Conservation (phyloP, 2,888 invertebrate genomes). For the Exephanes ischioxanthus region DNA sequence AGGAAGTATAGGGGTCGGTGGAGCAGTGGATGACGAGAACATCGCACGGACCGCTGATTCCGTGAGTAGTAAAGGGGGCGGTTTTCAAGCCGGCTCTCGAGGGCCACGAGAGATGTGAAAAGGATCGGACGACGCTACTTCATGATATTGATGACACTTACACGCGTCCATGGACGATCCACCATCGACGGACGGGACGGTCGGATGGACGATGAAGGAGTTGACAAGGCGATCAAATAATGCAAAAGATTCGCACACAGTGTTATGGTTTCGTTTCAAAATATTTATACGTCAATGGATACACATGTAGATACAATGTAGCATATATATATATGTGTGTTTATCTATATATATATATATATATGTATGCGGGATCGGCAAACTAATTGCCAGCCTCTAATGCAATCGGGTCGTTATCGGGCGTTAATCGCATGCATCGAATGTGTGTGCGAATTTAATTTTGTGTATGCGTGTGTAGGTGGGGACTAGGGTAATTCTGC, state of each 20-base stretch:
- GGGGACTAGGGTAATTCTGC: constrained; percentile 30
- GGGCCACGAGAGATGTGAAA: constrained; percentile 34
- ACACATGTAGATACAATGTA: constrained; percentile 67
- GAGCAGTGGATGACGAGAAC: constrained; percentile 22
- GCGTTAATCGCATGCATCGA: constrained; percentile 74
- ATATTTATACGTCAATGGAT: constrained; percentile 77
- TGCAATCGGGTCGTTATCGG: constrained; percentile 65
- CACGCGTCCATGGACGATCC: background rate
- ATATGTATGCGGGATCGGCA: constrained; percentile 48
- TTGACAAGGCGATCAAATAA: constrained; percentile 28
- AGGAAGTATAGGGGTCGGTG: constrained; percentile 32
- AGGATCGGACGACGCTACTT: constrained; percentile 30
- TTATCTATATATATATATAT: constrained; percentile 42
- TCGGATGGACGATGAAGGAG: background rate
- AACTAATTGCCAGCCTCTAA: constrained; percentile 67
- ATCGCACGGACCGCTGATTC: constrained; percentile 19
- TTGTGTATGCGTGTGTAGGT: constrained; percentile 24
- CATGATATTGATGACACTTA: constrained; percentile 32
- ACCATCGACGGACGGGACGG: background rate
- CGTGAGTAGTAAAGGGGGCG: constrained; percentile 32
- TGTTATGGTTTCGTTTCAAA: constrained; percentile 71
- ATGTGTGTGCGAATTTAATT: constrained; percentile 66
- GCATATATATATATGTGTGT: constrained; percentile 45
- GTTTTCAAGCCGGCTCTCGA: constrained; percentile 33
- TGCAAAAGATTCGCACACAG: constrained; percentile 29